A percentile compares a stretch with the other conserved stretches of the same genome.
Conservation (phyloP, 2,888 invertebrate genomes). For the Temnothorax unifasciatus region DNA sequence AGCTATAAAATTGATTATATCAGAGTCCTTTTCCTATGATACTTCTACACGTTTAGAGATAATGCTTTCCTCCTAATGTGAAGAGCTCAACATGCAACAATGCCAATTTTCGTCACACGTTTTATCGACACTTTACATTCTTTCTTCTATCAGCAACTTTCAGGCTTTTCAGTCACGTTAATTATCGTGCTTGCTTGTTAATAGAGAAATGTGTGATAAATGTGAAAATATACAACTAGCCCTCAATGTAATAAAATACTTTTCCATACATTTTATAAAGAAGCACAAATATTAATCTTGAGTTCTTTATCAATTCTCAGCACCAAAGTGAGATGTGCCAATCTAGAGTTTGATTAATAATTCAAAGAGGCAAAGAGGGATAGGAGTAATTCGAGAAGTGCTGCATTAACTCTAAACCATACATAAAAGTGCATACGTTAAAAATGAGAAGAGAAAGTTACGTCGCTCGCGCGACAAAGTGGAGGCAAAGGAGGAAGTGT, state of each 20-base stretch:
- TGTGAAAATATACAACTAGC: constrained; percentile 29
- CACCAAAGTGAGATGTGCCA: background rate
- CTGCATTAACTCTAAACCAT: constrained; percentile 76
- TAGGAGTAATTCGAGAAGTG: constrained; percentile 52
- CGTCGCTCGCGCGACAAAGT: constrained; percentile 24
- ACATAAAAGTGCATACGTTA: constrained; percentile 58
- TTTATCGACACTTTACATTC: constrained; percentile 16
- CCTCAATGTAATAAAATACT: constrained; percentile 6
- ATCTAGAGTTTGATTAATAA: constrained; percentile 4
- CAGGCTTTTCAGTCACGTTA: constrained; percentile 22
- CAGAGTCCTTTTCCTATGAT: constrained; percentile 50
- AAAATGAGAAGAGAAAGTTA: constrained; percentile 37
- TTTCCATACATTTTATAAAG: background rate
- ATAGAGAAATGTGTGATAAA: constrained; percentile 28
- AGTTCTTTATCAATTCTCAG: background rate
- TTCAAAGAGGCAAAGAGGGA: constrained; percentile 29
- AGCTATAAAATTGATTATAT: constrained; percentile 4
- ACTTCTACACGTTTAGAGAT: constrained; percentile 73
- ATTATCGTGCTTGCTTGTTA: constrained; percentile 43
- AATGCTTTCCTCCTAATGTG: constrained; percentile 72
- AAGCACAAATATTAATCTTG: constrained; percentile 3
- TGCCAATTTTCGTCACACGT: constrained; percentile 32
- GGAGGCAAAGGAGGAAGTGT: background rate
- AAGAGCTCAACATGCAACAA: constrained; percentile 57
- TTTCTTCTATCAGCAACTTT: constrained; percentile 4